Evolutionary conservation across 2,888 invertebrate species (phyloP).

Genomic region (Saturnia japonica): DNA sequence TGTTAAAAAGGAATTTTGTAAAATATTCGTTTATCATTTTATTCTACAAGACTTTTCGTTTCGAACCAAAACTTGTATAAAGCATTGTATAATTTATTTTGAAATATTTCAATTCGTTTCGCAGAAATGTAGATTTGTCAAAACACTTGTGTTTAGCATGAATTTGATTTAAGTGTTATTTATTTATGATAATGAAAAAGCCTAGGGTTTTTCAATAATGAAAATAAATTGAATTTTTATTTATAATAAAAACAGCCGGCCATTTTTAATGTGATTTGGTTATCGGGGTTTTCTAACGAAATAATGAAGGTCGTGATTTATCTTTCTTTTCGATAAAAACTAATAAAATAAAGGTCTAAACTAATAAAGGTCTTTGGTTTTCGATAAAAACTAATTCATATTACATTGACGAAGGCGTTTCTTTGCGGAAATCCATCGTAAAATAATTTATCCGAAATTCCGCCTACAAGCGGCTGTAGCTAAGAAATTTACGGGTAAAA

Average conservation of each 20-base stretch:
- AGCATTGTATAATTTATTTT: background rate
- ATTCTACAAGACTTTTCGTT: background rate
- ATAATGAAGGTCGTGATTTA: background rate
- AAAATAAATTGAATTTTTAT: background rate
- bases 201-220: background rate
- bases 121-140: background rate
- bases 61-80: background rate
- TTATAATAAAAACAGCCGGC: background rate
- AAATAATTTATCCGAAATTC: no score
- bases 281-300: background rate
- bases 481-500: no score
- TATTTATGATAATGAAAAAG: background rate
- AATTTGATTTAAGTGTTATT: background rate
- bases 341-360: no score
- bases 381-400: no score
- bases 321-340: no score
- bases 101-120: background rate
- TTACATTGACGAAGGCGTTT: no score
- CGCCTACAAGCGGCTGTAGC: no score
- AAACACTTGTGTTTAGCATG: background rate
- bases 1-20: background rate
- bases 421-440: no score
- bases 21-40: background rate
- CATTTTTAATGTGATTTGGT: constrained; percentile 1
- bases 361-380: no score